These are phyloP conservation scores for Grallaria varia DNA, from an alignment of 2,113 vertebrate genomes.

Conservation along the genomic window DNA sequence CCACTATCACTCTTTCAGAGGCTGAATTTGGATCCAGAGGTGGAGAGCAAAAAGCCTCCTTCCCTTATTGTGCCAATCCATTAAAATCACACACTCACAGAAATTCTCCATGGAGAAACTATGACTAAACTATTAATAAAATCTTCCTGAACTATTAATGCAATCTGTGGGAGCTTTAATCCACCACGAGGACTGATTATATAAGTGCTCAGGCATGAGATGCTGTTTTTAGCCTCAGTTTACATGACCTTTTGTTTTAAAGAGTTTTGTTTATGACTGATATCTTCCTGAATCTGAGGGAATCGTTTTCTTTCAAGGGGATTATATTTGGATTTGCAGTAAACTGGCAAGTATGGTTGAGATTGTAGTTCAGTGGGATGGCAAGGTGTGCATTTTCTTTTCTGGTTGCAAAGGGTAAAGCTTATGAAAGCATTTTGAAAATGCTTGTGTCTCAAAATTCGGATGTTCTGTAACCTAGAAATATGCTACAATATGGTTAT, in stretches of 20 bases:
- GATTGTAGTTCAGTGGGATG: background rate
- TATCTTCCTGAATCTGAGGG: background rate
- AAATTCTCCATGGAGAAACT: constrained; percentile 2
- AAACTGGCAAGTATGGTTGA: background rate
- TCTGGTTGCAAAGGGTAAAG: background rate
- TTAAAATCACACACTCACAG: background rate
- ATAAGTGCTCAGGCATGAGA: background rate
- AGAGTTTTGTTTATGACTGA: background rate
- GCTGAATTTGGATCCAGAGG: background rate
- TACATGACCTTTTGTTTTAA: background rate
- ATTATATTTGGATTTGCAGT: background rate
- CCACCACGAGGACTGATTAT: background rate
- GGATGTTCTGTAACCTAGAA: background rate
- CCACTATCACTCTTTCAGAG: background rate
- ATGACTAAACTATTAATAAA: constrained; percentile 37
- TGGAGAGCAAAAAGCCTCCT: background rate
- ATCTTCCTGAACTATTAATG: constrained; percentile 20
- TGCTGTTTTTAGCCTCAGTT: background rate
- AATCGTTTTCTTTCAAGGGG: background rate
- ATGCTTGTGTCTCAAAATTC: background rate
- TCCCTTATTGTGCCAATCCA: background rate
- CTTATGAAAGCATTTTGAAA: background rate
- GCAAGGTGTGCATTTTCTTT: background rate
- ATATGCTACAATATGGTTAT: background rate
- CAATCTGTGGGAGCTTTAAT: background rate